A percentile compares a stretch with the other conserved stretches of the same genome.
Conservation (phyloP, 53 echinoderm and acorn worm species). For the Crossaster papposus region DNA sequence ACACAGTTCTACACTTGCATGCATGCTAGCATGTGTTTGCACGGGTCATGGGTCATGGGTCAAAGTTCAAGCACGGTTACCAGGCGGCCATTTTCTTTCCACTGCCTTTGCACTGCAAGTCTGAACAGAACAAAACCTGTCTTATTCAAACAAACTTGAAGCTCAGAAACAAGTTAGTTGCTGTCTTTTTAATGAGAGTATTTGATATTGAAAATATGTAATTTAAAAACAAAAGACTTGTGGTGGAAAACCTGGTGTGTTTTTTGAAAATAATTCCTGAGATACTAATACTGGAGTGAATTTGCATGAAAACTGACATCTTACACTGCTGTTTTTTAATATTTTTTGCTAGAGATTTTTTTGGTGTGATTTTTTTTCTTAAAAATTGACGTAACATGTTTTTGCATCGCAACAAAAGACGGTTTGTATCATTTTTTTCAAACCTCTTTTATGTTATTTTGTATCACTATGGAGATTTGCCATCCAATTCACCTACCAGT, state of each 20-base stretch:
- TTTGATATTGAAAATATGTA: neutral
- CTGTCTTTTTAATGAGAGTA: neutral
- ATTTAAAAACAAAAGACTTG: neutral
- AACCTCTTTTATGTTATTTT: no score
- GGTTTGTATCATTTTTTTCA: no score
- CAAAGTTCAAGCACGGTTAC: neutral
- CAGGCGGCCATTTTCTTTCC: neutral
- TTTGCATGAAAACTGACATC: neutral
- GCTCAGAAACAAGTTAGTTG: neutral
- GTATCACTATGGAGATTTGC: no score
- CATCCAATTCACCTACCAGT: no score
- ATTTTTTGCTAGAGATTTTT: neutral
- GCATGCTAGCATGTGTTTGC: neutral
- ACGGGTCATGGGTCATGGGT: neutral
- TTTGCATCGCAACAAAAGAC: no score
- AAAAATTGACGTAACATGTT: neutral
- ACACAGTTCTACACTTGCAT: neutral
- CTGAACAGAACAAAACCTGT: neutral
- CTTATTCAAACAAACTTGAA: neutral
- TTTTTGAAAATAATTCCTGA: neutral
- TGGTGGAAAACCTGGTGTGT: neutral
- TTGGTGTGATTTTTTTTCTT: neutral
- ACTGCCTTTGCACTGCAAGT: neutral
- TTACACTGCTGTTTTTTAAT: neutral
- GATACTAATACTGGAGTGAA: neutral